Evolutionary conservation across 2,797 vertebrate genomes (phyloP).

Genomic region (Hipposideros larvatus): DNA sequence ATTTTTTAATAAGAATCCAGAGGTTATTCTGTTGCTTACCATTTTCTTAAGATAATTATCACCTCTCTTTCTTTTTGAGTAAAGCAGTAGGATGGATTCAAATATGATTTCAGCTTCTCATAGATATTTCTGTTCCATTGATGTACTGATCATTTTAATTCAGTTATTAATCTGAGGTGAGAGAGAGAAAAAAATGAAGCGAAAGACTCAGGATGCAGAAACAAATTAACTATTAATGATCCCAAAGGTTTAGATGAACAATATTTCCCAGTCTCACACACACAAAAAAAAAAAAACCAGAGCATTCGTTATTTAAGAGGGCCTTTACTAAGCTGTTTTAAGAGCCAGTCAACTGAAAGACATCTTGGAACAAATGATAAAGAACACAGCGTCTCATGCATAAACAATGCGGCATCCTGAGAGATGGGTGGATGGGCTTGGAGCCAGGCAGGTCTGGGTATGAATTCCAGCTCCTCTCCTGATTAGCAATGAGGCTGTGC

Average conservation of each 20-base stretch:
- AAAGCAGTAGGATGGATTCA: background rate
- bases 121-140: background rate
- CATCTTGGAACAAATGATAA: constrained; percentile 19
- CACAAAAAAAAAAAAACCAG: background rate
- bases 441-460: background rate
- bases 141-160: background rate
- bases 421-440: background rate
- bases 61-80: background rate
- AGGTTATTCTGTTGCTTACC: background rate
- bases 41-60: background rate
- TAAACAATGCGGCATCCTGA: background rate
- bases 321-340: background rate
- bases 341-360: constrained; percentile 41
- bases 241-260: background rate
- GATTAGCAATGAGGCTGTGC: background rate
- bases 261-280: background rate
- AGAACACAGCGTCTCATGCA: background rate
- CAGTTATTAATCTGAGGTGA: background rate
- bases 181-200: background rate
- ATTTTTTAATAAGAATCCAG: background rate
- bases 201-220: background rate
- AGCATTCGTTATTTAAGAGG: constrained; percentile 8
- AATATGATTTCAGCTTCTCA: background rate
- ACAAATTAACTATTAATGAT: constrained; percentile 39
- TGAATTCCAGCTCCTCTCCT: background rate